Conservation (phyloP, 2,113 vertebrate species). For the Muntiacus muntjak region DNA sequence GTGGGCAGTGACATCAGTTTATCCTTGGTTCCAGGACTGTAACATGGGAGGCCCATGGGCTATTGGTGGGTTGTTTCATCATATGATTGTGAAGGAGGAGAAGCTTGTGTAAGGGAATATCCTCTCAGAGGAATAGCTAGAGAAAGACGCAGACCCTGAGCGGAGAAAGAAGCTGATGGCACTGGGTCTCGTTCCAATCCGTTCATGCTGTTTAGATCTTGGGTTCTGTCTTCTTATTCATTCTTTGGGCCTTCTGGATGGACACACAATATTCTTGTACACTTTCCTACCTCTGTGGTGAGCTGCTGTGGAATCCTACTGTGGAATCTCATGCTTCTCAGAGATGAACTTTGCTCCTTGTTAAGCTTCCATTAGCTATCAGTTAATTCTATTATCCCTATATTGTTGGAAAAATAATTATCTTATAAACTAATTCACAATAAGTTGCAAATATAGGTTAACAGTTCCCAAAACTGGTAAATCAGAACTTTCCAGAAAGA, state of each 20-base stretch:
- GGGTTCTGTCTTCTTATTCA: background rate
- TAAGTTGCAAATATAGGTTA: background rate
- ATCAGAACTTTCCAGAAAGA: background rate
- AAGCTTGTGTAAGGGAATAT: background rate
- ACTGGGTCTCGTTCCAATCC: background rate
- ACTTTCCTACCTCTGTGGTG: background rate
- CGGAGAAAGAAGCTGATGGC: background rate
- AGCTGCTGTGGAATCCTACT: background rate
- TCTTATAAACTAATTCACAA: background rate
- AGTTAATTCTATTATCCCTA: background rate
- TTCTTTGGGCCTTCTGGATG: background rate
- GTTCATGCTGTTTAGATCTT: background rate
- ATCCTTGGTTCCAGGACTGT: background rate
- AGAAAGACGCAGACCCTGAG: background rate
- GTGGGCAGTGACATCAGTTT: background rate
- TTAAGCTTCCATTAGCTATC: background rate
- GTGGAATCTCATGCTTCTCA: background rate
- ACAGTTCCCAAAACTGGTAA: background rate
- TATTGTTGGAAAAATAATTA: background rate
- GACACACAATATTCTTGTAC: background rate
- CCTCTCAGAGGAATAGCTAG: background rate
- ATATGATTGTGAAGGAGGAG: background rate
- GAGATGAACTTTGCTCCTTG: background rate
- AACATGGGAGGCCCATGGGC: background rate
- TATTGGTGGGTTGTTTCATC: background rate